Evolutionary conservation across 2,113 vertebrate species (phyloP), one percentile per base, ranked within the genome.

Genomic region (Hystrix cristata): DNA sequence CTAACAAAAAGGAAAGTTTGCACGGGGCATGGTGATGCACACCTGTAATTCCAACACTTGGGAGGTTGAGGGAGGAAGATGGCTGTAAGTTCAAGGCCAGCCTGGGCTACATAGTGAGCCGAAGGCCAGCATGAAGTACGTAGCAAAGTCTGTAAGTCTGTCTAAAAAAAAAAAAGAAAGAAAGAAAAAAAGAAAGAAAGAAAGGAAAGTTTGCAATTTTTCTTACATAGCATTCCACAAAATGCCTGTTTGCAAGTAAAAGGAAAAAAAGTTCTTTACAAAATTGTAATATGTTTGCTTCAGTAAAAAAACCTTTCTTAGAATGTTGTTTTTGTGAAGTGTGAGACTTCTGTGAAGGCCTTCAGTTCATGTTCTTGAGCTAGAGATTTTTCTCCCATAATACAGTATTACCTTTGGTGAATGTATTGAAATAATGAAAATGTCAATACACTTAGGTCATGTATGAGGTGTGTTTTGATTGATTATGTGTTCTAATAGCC

Each of bases 401-500:
- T 7, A 85, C 81, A 89, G 93, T 85, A 83, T 46, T 23, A 80
- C 69, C 85, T 97, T 97, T 82, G 51, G 25, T 85, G 67, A 60
- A 85, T 96, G 38, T 94, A 94, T 80, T 92, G 65, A 31, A 80
- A 92, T 80, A 97, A 97, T 94, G 65, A 95, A 96, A 95, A 94
- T 94, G 87, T 96, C 72, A 65, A 84, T 97, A 95, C 57, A 60
- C 29, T 27, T 46, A 96, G 94, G 96, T 97, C 95, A 80, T 91
- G 86, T 13, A 48, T 89, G 91, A 96, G 78, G 82, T 29, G 14
- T 59, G 79, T 74, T 96, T 94, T 85, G 51, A 97, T 97, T 96
- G 93, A 98, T 97, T 96, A 88, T 93, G 79, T 95, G 85, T 88
- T 97, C 96, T 92, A 97, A 95, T 72, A 80, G n/a, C 71, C 78